Evolutionary conservation across 2,113 vertebrate genomes (phyloP).

Genomic region (Regulus satrapa): DNA sequence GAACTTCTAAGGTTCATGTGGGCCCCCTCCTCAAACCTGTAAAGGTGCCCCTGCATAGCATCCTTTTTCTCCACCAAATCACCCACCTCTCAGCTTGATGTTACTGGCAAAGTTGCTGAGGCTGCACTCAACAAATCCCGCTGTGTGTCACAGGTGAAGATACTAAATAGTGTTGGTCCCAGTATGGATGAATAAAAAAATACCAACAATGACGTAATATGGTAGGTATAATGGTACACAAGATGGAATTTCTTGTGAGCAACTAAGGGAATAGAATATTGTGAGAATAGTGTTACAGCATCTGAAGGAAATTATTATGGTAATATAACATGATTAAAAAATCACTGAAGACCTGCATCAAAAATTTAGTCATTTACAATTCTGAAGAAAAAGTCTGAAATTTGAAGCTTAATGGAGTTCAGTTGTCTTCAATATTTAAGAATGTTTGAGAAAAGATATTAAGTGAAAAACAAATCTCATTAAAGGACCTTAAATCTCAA

Average conservation of each 20-base stretch:
- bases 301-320: not conserved
- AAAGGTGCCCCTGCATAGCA: not conserved
- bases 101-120: not conserved
- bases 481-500: not conserved
- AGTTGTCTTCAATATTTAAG: not conserved
- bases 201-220: not conserved
- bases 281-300: not conserved
- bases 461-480: not conserved
- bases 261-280: not conserved
- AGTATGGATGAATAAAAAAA: rapidly evolving
- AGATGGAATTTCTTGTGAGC: not conserved
- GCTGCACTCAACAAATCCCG: not conserved
- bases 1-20: not conserved
- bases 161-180: not conserved
- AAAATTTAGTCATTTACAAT: not conserved
- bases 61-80: not conserved
- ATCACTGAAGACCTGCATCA: not conserved
- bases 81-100: not conserved
- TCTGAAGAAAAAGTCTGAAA: not conserved
- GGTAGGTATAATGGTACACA: not conserved
- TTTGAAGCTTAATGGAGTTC: not conserved
- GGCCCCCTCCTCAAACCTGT: not conserved
- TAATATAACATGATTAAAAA: not conserved
- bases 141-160: not conserved
- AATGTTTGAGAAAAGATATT: not conserved